A percentile compares a stretch with the other conserved stretches of the same genome.
Evolutionary conservation across 92 coral and sea anemone genomes (phyloP).

Genomic region (Actinernus sp.): DNA sequence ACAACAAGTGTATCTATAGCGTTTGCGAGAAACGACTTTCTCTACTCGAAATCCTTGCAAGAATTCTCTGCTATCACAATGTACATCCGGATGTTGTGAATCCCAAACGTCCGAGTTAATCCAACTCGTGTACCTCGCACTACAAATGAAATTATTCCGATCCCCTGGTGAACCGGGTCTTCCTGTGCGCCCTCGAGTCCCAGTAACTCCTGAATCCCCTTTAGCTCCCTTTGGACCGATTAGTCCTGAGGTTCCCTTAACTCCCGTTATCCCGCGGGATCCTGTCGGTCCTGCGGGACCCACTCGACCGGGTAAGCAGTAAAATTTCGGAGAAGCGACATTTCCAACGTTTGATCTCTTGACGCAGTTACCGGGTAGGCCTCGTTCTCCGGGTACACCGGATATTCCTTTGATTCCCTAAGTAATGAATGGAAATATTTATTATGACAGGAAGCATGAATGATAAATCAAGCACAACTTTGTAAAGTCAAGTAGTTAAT

Average conservation of each 20-base stretch:
- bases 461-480: too few relatives aligned
- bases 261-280: slow-evolving; percentile 67
- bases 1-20: slow-evolving; percentile 80
- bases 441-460: too few relatives aligned
- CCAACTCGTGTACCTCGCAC: slow-evolving; percentile 83
- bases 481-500: too few relatives aligned
- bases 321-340: slow-evolving; percentile 50
- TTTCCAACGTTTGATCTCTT: slow-evolving; percentile 49
- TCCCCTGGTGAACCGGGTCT: slow-evolving; percentile 82
- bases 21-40: slow-evolving; percentile 38
- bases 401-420: slow-evolving; percentile 80
- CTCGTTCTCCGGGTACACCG: slow-evolving; percentile 82
- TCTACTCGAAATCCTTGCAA: slow-evolving; percentile 78
- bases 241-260: slow-evolving; percentile 61
- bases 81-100: slow-evolving; percentile 63
- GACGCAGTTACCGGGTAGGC: slow-evolving; percentile 84
- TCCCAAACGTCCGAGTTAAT: slow-evolving; percentile 69
- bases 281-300: slow-evolving; percentile 84
- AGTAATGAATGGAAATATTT: too few relatives aligned
- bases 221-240: slow-evolving; percentile 70
- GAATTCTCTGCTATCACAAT: slow-evolving; percentile 77
- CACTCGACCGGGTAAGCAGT: slow-evolving; percentile 79
- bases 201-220: slow-evolving; percentile 64
- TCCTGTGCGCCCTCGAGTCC: slow-evolving; percentile 83
- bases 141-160: slow-evolving; percentile 67